Conservation (phyloP, 2,888 invertebrate genomes). For the Apodemia duryi region DNA sequence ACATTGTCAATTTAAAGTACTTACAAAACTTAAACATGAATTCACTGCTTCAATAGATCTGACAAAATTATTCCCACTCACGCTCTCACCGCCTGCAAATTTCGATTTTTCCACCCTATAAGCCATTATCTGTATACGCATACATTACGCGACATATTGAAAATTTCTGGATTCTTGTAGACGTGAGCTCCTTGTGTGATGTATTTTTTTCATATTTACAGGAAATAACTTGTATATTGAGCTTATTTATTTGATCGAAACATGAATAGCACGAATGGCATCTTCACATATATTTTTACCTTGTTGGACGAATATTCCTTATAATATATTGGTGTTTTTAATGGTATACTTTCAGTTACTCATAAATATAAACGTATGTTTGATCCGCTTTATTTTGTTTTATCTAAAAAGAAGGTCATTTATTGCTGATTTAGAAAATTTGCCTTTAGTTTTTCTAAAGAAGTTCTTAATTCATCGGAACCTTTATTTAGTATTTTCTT, state of each 20-base stretch:
- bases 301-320: not conserved
- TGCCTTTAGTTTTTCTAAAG: too few species aligned
- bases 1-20: too few species aligned
- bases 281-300: conserved; percentile 3
- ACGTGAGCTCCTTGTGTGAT: conserved; percentile 44
- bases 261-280: conserved; percentile 9
- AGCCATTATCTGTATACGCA: conserved; percentile 38
- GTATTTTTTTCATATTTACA: conserved; percentile 21
- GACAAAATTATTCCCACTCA: not conserved
- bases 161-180: conserved; percentile 45
- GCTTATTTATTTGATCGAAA: conserved; percentile 31
- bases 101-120: conserved; percentile 37
- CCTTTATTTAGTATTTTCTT: too few species aligned
- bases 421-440: too few species aligned
- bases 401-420: too few species aligned
- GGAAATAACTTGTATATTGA: conserved; percentile 33
- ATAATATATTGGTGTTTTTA: conserved; percentile 6
- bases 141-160: conserved; percentile 53
- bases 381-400: too few species aligned
- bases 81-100: conserved; percentile 20
- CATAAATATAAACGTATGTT: not conserved
- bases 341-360: too few species aligned
- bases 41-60: not conserved
- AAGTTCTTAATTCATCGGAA: too few species aligned
- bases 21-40: too few species aligned